Evolutionary conservation across 2,888 invertebrate species (phyloP).

Genomic region (Drosophila cognata): DNA sequence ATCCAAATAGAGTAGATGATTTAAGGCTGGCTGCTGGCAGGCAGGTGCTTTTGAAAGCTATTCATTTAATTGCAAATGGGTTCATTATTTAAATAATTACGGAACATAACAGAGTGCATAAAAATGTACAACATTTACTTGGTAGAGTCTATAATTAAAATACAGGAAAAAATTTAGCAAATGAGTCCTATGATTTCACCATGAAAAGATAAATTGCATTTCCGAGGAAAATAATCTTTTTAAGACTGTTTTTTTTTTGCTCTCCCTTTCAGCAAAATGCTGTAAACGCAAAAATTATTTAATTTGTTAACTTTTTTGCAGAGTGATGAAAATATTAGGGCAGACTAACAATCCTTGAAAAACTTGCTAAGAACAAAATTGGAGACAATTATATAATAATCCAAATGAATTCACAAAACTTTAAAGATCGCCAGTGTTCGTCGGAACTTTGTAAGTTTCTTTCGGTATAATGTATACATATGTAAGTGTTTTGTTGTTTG

Average conservation of each 20-base stretch:
- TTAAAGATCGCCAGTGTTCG: background rate
- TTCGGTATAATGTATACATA: too few relatives aligned
- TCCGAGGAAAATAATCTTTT: background rate
- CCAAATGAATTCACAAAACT: background rate
- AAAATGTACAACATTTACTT: background rate
- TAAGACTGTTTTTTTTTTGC: too few relatives aligned
- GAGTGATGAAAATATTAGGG: background rate
- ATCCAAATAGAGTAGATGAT: background rate
- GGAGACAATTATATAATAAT: background rate
- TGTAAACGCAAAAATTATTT: too few relatives aligned
- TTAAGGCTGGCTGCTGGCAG: background rate
- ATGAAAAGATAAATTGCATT: background rate
- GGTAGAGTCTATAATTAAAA: background rate
- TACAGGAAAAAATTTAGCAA: background rate
- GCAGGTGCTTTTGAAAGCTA: background rate
- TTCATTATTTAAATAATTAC: background rate
- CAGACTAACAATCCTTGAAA: background rate
- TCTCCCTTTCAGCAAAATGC: too few relatives aligned
- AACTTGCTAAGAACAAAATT: background rate
- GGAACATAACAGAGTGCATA: background rate
- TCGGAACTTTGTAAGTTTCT: background rate
- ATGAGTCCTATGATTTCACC: background rate
- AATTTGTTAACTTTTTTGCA: background rate
- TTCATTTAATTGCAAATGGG: background rate
- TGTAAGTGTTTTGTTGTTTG: too few relatives aligned